These are phyloP conservation scores for Achlya flavicornis DNA, from an alignment of 2,888 invertebrate genomes.

Conservation along the genomic window DNA sequence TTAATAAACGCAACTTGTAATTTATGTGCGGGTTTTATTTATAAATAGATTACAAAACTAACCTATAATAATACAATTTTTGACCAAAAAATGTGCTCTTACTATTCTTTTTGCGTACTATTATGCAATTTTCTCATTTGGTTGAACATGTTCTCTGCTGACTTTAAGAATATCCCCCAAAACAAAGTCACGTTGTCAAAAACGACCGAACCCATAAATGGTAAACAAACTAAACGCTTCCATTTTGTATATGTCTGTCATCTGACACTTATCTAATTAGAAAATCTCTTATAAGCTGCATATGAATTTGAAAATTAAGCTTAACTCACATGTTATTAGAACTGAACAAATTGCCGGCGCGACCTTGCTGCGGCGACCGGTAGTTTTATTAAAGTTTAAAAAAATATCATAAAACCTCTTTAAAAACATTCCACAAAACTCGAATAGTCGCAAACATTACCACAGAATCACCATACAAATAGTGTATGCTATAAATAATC, in stretches of 20 bases:
- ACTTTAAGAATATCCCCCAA: conserved; percentile 24
- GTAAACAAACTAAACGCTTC: conserved; percentile 51
- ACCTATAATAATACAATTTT: too few species aligned
- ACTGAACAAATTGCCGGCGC: conserved; percentile 46
- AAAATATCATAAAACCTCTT: not conserved
- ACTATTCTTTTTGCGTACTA: too few species aligned
- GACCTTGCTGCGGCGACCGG: conserved; percentile 21
- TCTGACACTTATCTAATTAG: conserved; percentile 59
- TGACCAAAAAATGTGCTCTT: too few species aligned
- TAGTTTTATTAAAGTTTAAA: conserved; percentile 7
- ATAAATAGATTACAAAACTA: too few species aligned
- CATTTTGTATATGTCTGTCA: conserved; percentile 58
- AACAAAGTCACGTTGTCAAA: conserved; percentile 22
- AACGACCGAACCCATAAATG: conserved; percentile 37
- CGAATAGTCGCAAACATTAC: not conserved
- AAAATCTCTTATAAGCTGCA: conserved; percentile 50
- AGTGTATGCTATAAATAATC: too few species aligned
- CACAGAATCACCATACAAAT: too few species aligned
- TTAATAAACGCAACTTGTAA: too few species aligned
- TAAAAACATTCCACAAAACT: not conserved
- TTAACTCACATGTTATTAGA: conserved; percentile 32
- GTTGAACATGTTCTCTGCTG: too few species aligned
- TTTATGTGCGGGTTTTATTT: too few species aligned
- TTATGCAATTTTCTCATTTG: too few species aligned
- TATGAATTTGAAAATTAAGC: conserved; percentile 56